Base-by-base conservation (phyloP, 2,113 vertebrate genomes). In the Dasyornis broadbenti region DNA sequence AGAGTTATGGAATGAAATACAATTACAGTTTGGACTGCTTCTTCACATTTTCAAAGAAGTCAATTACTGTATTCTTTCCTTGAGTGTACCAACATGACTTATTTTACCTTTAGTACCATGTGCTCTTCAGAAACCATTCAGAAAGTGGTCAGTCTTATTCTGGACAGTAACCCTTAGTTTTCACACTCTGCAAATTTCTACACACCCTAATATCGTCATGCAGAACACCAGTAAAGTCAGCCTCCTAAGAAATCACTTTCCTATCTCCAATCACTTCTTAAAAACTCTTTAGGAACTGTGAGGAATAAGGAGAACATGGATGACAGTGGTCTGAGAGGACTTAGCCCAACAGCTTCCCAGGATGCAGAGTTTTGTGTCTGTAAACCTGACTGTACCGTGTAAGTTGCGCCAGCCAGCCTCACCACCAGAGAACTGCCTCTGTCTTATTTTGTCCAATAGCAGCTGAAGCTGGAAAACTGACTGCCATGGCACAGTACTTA, bases 11-110 rank as follows among this genome's bases (percentile, higher is more conserved):
- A 80, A 80, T 26, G 8, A 52, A 44, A 9, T 35, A 4, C 3
- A 86, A 50, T 83, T 60, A 63, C 33, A 60, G 47, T 30, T 76
- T 64, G 24, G 37, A 68, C 5, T 47, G 7, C 9, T 56, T 85
- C 31, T n/a, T 91, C 39, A 47, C 9, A 28, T 64, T 73, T 91
- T 82, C 35, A 72, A 59, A 22, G 1, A 73, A 44, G 5, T 71
- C 10, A 79, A 59, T 75, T 45, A 15, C 4, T 45, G 3, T 21
- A 24, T 66, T 79, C 4, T 89, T 54, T 27, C 42, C 10, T 33
- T 79, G 31, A 70, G 3, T 11, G 3, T 15, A 53, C 4, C 0
- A 2, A 4, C 0, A 4, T n/a, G 47, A 28, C 37, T 66, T 61
- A 24, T 57, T 82, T 72, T 79, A 52, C 11, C 15, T 81, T 71